Evolutionary conservation across 2,888 invertebrate genomes (phyloP).

Genomic region (Unio pictorum): DNA sequence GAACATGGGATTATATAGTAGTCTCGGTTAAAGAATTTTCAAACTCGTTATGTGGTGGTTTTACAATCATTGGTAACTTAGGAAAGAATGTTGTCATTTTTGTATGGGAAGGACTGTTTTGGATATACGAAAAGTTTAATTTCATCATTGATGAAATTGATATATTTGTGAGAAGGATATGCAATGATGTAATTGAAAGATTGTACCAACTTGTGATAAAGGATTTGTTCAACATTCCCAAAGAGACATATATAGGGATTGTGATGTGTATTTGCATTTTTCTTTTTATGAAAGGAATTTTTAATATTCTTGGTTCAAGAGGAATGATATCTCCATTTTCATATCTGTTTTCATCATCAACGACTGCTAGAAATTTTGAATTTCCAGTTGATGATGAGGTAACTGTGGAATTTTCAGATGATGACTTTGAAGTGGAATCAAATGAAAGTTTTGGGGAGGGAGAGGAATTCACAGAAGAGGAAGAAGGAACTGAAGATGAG

Average conservation of each 20-base stretch:
- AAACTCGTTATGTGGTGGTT: slow-evolving; percentile 26
- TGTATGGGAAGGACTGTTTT: slow-evolving; percentile 14
- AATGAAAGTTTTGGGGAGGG: slow-evolving; percentile 29
- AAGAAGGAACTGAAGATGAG: slow-evolving; percentile 26
- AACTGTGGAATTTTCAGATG: slow-evolving; percentile 44
- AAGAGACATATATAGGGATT: slow-evolving; percentile 58
- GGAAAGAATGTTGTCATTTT: slow-evolving; percentile 9
- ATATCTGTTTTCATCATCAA: slow-evolving; percentile 7
- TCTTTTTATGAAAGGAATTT: slow-evolving; percentile 31
- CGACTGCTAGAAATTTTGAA: slow-evolving; percentile 10
- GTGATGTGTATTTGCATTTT: slow-evolving; percentile 29
- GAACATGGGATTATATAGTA: slow-evolving; percentile 35
- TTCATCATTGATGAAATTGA: slow-evolving; percentile 26
- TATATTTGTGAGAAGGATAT: slow-evolving; percentile 11
- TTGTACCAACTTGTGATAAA: slow-evolving; percentile 31
- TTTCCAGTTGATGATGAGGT: slow-evolving; percentile 17
- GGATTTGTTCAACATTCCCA: slow-evolving; percentile 36
- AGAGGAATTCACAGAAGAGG: slow-evolving; percentile 22
- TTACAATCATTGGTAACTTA: slow-evolving; percentile 25
- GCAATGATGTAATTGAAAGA: slow-evolving; percentile 10
- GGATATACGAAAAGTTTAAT: slow-evolving; percentile 13
- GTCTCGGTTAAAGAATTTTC: slow-evolving; percentile 23
- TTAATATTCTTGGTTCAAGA: slow-evolving; percentile 27
- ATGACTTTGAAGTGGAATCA: slow-evolving; percentile 40
- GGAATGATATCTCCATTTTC: slow-evolving; percentile 48